Conservation (phyloP, 2,113 vertebrate genomes). For the Arizona elegans region DNA sequence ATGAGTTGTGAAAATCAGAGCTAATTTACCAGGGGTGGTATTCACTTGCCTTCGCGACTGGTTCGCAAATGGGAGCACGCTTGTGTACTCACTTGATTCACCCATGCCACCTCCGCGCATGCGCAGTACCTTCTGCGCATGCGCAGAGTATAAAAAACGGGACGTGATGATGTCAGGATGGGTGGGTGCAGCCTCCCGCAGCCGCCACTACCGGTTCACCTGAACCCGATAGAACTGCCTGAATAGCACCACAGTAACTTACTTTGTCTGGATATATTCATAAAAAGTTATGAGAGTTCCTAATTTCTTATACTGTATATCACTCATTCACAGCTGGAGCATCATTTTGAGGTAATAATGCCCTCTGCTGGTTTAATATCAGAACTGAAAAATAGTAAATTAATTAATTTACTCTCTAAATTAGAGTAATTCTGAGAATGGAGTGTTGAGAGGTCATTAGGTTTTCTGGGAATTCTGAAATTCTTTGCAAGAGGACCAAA, state of each 20-base stretch:
- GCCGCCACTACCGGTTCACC: too few relatives aligned
- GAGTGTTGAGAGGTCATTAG: neutral
- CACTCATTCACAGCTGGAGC: neutral
- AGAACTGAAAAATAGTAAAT: neutral
- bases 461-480: too few relatives aligned
- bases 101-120: too few relatives aligned
- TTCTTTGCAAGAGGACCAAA: neutral
- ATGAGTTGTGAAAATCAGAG: neutral
- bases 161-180: too few relatives aligned
- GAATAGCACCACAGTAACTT: neutral
- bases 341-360: neutral
- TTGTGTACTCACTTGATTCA: too few relatives aligned
- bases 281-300: neutral
- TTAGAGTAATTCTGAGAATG: neutral
- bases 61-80: too few relatives aligned
- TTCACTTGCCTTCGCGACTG: too few relatives aligned
- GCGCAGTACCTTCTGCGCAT: too few relatives aligned
- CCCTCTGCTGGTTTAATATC: slow-evolving; percentile 14
- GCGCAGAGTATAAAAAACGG: too few relatives aligned
- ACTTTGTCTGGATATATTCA: neutral
- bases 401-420: neutral
- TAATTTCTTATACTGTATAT: neutral
- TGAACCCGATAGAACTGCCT: too few relatives aligned
- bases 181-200: too few relatives aligned
- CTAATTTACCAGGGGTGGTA: neutral